These are phyloP conservation scores for Recurvirostra avosetta DNA, from an alignment of 2,113 vertebrate species.

Conservation along the genomic window DNA sequence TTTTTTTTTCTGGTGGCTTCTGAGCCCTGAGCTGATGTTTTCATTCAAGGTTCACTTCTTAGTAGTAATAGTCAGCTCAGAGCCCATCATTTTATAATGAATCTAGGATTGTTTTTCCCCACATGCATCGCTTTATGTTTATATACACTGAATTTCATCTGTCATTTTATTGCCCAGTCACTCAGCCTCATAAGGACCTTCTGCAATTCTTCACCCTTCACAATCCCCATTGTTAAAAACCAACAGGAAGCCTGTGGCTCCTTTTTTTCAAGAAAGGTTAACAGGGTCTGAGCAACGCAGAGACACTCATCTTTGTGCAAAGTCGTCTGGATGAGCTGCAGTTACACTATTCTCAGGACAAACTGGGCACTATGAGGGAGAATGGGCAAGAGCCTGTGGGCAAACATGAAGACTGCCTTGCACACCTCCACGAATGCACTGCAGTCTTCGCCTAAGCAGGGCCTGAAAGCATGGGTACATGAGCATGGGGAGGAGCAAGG, in stretches of 20 bases:
- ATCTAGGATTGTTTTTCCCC: not conserved
- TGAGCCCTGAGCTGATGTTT: constrained; percentile 13
- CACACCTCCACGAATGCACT: fast-evolving
- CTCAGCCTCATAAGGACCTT: constrained; percentile 51
- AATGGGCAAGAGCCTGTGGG: not conserved
- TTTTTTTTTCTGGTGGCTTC: not conserved
- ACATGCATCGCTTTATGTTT: constrained; percentile 18
- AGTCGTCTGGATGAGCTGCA: not conserved
- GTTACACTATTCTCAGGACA: not conserved
- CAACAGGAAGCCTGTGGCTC: constrained; percentile 21
- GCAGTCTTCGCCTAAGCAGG: not conserved
- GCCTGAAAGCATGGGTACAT: not conserved
- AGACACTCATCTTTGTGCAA: not conserved
- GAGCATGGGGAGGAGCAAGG: not conserved
- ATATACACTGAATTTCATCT: constrained; percentile 34
- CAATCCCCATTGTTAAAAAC: constrained; percentile 32
- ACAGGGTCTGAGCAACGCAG: not conserved
- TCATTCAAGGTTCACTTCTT: constrained; percentile 24
- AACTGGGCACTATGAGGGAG: not conserved
- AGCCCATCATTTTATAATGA: not conserved
- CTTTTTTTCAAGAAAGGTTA: not conserved
- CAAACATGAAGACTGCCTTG: not conserved
- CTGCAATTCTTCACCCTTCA: constrained; percentile 57
- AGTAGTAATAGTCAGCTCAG: not conserved
- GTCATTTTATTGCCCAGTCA: constrained; percentile 51